Conservation (phyloP, 2,888 invertebrate genomes). For the Graphium colonna region DNA sequence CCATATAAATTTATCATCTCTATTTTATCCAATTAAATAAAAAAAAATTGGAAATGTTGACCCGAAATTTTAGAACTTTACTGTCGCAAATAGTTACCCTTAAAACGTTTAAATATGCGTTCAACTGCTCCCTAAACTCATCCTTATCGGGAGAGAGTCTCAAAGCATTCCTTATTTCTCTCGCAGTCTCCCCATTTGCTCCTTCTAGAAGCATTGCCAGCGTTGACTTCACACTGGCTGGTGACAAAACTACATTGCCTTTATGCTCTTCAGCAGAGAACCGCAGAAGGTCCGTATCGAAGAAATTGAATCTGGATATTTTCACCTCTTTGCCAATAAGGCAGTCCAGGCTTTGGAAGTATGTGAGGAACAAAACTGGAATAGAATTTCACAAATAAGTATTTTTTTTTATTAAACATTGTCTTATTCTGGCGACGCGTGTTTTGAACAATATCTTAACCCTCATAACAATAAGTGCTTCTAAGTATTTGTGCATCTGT, state of each 20-base stretch:
- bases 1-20: no score
- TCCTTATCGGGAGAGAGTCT: constrained; percentile 68
- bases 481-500: no score
- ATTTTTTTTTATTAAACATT: no score
- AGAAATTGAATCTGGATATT: constrained; percentile 68
- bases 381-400: no score
- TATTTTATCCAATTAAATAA: no score
- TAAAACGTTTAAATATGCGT: constrained; percentile 45
- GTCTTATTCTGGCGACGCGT: no score
- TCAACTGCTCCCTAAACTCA: constrained; percentile 56
- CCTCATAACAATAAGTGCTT: no score
- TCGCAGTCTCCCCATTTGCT: constrained; percentile 75
- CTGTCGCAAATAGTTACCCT: constrained; percentile 46
- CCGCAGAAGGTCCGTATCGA: constrained; percentile 77
- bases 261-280: constrained; percentile 53
- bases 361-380: constrained; percentile 42
- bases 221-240: constrained; percentile 82
- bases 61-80: no score
- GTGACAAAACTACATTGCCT: constrained; percentile 83
- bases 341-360: constrained; percentile 42
- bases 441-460: no score
- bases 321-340: constrained; percentile 28
- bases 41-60: no score
- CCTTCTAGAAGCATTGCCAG: constrained; percentile 83
- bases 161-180: constrained; percentile 78